Evolutionary conservation across 1,140 invertebrate genomes (phyloP), one percentile per base, ranked within the genome.

Genomic region (Ladona fulva): DNA sequence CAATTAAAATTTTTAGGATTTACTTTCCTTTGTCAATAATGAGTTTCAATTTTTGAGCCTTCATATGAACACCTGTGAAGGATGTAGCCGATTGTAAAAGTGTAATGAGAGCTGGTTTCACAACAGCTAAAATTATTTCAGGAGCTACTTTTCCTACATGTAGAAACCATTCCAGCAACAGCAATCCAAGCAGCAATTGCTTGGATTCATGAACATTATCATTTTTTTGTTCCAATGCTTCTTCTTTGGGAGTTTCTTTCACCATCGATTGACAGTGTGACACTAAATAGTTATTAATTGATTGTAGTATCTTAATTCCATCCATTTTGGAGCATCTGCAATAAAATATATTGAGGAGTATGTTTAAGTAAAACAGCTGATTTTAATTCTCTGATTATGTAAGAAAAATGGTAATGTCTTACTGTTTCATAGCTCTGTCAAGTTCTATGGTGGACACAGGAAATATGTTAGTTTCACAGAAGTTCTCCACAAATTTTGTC

Each of bases 161-260:
- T 12, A 80, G 24, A 77, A 80, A 78, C 74, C 77, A 80, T 59
- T 80, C 79, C 22, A 80, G 24, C 24, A 80, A 24, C 19, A 80
- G 29, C 16, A 80, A 24, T 16, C 77, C 77, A 16, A 66, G 12
- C 12, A 66, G 14, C 14, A 66, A 22, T 19, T 66, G 52, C 3
- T 66, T 22, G 3, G 29, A 37, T 37, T 1, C 1, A 8, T 5
- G 29, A 5, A 12, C 3, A 66, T 3, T 66, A 6, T 16, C 16
- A 19, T 66, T 66, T 12, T 66, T 22, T 66, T 66, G 3, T 3
- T 16, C 52, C 14, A 22, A 66, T 66, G 3, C 52, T 19, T 16
- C 52, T 66, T 22, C 52, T 66, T 66, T 22, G n/a, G 52, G n/a
- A 3, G 5, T 66, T 66, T 66, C 52, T 1, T 66, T 66, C 1